A percentile compares a stretch with the other conserved stretches of the same genome.
These are phyloP conservation scores for Sebastiscus albofasciatus DNA, from an alignment of 2,797 vertebrate genomes.

Conservation along the genomic window DNA sequence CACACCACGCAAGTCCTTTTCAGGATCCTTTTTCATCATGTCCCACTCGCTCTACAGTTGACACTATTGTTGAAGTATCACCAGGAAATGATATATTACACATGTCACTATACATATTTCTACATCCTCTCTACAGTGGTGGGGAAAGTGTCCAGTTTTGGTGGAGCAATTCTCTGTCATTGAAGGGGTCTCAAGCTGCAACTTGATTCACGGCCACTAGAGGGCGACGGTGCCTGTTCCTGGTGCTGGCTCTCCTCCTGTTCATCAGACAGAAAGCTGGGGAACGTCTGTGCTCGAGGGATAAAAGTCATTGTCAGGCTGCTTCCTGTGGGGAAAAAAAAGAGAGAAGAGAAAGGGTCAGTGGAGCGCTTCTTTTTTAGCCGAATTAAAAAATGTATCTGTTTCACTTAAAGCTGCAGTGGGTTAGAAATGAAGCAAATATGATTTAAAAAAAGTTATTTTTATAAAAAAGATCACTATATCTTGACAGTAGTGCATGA, in stretches of 20 bases:
- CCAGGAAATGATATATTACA: slow-evolving; percentile 78
- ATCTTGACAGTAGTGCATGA: no score
- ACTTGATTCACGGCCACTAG: slow-evolving; percentile 85
- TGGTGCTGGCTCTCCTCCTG: slow-evolving; percentile 85
- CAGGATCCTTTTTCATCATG: slow-evolving; percentile 24
- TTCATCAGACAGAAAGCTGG: slow-evolving; percentile 90
- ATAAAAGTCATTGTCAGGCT: slow-evolving; percentile 88
- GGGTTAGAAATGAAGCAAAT: no score
- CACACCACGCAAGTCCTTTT: slow-evolving; percentile 47
- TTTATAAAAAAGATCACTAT: no score
- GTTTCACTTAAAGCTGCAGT: neutral
- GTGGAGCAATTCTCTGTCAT: slow-evolving; percentile 82
- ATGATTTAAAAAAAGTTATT: no score
- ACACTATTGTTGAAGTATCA: slow-evolving; percentile 62
- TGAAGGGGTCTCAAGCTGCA: slow-evolving; percentile 90
- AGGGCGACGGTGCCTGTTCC: slow-evolving; percentile 81
- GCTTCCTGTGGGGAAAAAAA: slow-evolving; percentile 77
- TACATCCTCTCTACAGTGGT: slow-evolving; percentile 74
- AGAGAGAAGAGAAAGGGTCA: neutral
- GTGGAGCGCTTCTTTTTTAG: neutral
- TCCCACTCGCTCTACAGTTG: slow-evolving; percentile 67
- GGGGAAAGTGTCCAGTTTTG: slow-evolving; percentile 78
- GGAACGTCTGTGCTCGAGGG: slow-evolving; percentile 96
- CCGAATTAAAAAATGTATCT: neutral
- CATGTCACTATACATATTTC: slow-evolving; percentile 76